Evolutionary conservation across 2,113 vertebrate species (phyloP).

Genomic region (Sminthopsis crassicaudata): DNA sequence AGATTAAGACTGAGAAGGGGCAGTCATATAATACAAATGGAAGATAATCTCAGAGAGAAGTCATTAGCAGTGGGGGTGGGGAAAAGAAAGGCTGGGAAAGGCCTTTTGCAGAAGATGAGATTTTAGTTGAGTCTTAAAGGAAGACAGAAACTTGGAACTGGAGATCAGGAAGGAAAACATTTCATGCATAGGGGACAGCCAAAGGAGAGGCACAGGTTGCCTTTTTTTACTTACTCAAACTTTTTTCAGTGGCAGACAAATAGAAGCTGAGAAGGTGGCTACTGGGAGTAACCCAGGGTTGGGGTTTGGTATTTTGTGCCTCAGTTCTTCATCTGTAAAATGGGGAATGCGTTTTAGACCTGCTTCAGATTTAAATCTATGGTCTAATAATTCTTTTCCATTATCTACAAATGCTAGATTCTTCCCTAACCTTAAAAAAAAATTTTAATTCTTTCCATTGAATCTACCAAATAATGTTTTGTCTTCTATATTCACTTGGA

Average conservation of each 20-base stretch:
- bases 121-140: not conserved
- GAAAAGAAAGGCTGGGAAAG: not conserved
- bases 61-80: not conserved
- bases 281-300: not conserved
- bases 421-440: not conserved
- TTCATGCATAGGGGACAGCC: not conserved
- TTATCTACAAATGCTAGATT: not conserved
- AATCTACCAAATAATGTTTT: not conserved
- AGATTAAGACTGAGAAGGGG: not conserved
- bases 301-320: not conserved
- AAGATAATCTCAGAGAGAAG: not conserved
- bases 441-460: not conserved
- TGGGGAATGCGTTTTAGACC: not conserved
- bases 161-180: not conserved
- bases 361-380: not conserved
- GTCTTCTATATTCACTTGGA: not conserved
- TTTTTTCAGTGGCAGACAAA: not conserved
- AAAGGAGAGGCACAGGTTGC: not conserved
- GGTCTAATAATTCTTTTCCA: not conserved
- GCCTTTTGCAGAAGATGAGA: not conserved
- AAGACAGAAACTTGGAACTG: not conserved
- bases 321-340: not conserved
- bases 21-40: not conserved
- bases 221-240: not conserved
- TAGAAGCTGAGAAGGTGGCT: not conserved